Conservation (phyloP, 1,140 invertebrate species). For the Orchesella cincta region DNA sequence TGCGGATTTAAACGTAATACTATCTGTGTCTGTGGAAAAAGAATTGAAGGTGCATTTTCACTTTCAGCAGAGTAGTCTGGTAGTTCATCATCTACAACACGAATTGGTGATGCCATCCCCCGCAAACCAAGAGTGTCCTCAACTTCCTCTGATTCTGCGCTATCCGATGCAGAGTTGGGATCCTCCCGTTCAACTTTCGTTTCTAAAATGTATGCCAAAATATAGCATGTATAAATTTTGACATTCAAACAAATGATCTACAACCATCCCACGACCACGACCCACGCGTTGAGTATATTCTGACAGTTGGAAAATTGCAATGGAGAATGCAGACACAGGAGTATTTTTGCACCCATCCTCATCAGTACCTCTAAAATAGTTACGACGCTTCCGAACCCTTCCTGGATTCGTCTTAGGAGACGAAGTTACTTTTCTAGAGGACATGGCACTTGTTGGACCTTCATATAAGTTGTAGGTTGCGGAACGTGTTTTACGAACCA, state of each 20-base stretch:
- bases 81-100: neutral
- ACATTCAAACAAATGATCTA: no score
- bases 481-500: conserved; percentile 12
- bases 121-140: no score
- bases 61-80: neutral
- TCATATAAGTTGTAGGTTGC: conserved; percentile 8
- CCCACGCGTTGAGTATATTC: no score
- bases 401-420: neutral
- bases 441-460: neutral
- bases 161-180: neutral
- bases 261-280: no score
- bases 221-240: no score
- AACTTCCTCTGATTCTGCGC: neutral
- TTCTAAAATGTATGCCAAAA: no score
- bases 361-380: neutral
- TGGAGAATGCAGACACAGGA: no score
- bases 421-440: neutral
- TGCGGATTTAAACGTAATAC: conserved; percentile 60
- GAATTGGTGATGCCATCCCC: no score
- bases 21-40: conserved; percentile 61
- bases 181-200: neutral
- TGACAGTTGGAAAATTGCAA: no score
- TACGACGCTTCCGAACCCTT: neutral
- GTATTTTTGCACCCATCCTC: no score
- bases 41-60: neutral